Percentiles rank a stretch among this genome's conserved stretches.
These are phyloP conservation scores for Drosophila neocordata DNA, from an alignment of 1,140 invertebrate species.

Conservation along the genomic window DNA sequence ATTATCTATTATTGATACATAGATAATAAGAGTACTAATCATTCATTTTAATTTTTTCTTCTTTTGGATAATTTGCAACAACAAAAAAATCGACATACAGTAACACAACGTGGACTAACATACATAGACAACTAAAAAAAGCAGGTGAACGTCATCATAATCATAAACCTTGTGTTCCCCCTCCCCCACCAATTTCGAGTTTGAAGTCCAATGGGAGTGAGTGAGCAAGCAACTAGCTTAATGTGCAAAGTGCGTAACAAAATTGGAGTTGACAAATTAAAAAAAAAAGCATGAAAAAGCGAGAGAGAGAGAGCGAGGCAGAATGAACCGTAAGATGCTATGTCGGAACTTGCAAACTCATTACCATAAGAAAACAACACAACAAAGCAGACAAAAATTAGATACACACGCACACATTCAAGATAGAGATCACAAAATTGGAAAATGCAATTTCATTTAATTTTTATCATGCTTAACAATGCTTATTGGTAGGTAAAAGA, in stretches of 20 bases:
- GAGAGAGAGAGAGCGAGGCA: slow-evolving; percentile 7
- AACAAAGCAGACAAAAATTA: slow-evolving; percentile 53
- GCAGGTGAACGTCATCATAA: slow-evolving; percentile 14
- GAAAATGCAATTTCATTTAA: slow-evolving; percentile 39
- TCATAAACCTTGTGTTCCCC: neutral
- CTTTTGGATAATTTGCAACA: slow-evolving; percentile 56
- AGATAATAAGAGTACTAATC: no score
- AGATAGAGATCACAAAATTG: slow-evolving; percentile 28
- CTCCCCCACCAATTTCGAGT: slow-evolving; percentile 13
- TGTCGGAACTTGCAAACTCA: slow-evolving; percentile 54
- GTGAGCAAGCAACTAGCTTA: neutral
- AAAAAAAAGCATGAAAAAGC: neutral
- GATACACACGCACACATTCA: slow-evolving; percentile 37
- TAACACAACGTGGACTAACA: slow-evolving; percentile 1
- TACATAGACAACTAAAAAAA: neutral
- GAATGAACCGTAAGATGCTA: slow-evolving; percentile 46
- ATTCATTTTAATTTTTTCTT: slow-evolving; percentile 58
- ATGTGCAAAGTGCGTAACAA: slow-evolving; percentile 20
- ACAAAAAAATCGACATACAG: slow-evolving; percentile 5
- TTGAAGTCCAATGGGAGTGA: slow-evolving; percentile 1
- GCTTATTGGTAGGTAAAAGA: slow-evolving; percentile 59
- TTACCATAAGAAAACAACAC: slow-evolving; percentile 74
- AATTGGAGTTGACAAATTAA: slow-evolving; percentile 5
- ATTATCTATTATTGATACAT: slow-evolving; percentile 71
- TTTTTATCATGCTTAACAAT: slow-evolving; percentile 45